Evolutionary conservation across 2,888 invertebrate species (phyloP).

Genomic region (Machimus rusticus): DNA sequence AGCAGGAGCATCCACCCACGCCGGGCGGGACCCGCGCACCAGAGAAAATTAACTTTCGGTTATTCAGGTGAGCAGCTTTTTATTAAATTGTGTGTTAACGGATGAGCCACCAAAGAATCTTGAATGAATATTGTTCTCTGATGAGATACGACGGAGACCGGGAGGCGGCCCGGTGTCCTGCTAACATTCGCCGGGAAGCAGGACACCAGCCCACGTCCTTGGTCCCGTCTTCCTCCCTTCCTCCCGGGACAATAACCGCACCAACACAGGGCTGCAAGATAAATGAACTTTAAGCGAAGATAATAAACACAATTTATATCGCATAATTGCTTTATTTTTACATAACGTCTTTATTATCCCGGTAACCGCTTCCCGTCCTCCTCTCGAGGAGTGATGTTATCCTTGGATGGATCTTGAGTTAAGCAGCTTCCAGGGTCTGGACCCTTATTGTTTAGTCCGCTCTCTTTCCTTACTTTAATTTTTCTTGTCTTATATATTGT

Average conservation of each 20-base stretch:
- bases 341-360: constrained; percentile 40
- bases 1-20: neutral
- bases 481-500: neutral
- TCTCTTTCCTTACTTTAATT: neutral
- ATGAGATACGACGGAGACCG: neutral
- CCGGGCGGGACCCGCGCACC: neutral
- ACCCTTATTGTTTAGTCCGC: constrained; percentile 11
- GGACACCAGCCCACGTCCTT: neutral
- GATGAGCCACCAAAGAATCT: constrained; percentile 21
- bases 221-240: neutral
- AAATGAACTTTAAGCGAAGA: constrained; percentile 40
- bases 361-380: constrained; percentile 16
- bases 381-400: constrained; percentile 16
- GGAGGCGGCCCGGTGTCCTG: neutral
- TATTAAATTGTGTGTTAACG: constrained; percentile 40
- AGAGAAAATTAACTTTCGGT: constrained; percentile 38
- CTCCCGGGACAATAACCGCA: neutral
- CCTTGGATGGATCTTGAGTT: constrained; percentile 37
- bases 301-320: constrained; percentile 41
- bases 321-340: constrained; percentile 41
- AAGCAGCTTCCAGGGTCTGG: constrained; percentile 19
- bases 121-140: constrained; percentile 33
- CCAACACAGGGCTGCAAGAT: neutral
- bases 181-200: neutral
- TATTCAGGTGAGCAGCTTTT: constrained; percentile 34